phyloP scores from a whole-genome alignment of 2,888 invertebrate genomes.

The Nomada ruficornis region DNA sequence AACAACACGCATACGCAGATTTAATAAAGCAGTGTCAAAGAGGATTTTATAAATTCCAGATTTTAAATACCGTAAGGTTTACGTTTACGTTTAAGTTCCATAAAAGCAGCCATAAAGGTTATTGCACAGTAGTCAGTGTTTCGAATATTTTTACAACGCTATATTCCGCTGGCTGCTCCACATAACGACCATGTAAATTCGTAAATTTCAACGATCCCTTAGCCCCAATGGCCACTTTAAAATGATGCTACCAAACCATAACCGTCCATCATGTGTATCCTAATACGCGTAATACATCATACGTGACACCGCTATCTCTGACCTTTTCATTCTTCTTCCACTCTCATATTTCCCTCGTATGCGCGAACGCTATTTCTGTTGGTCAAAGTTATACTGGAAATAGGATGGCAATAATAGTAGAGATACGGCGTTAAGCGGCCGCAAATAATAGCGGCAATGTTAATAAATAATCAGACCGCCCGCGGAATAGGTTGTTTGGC shows the following conservation, averaged over 20 bases:
- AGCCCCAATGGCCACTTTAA: slow-evolving; percentile 30
- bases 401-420: slow-evolving; percentile 7
- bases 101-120: slow-evolving; percentile 18
- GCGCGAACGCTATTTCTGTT: background rate
- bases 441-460: slow-evolving; percentile 3
- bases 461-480: slow-evolving; percentile 27
- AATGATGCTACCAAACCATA: slow-evolving; percentile 40
- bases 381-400: slow-evolving; percentile 30
- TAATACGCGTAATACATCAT: slow-evolving; percentile 45
- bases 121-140: background rate
- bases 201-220: slow-evolving; percentile 23
- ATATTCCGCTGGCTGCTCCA: slow-evolving; percentile 10
- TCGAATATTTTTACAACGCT: slow-evolving; percentile 21
- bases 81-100: slow-evolving; percentile 3
- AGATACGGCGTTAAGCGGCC: slow-evolving; percentile 24
- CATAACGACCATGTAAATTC: slow-evolving; percentile 43
- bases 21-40: too few species aligned
- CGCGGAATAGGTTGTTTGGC: background rate
- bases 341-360: slow-evolving; percentile 1
- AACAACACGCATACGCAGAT: too few species aligned
- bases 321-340: slow-evolving; percentile 26
- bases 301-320: slow-evolving; percentile 29
- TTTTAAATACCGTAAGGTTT: background rate
- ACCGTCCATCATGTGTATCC: slow-evolving; percentile 38
- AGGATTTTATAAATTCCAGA: too few species aligned